Evolutionary conservation across 2,797 vertebrate genomes (phyloP).

Genomic region (Chanos chanos): DNA sequence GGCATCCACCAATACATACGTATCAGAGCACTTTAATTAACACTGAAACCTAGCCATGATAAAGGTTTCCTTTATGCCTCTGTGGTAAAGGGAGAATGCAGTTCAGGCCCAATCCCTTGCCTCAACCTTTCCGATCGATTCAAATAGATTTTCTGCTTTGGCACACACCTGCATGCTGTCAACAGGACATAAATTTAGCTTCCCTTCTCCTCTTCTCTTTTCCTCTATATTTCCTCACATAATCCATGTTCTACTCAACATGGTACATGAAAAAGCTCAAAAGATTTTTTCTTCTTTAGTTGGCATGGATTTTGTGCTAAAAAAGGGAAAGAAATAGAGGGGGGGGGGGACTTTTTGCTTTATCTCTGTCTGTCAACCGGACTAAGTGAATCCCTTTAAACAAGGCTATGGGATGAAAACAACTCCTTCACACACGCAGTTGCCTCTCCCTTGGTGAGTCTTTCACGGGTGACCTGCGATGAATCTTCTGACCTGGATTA

Average conservation of each 20-base stretch:
- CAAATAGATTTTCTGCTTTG: slow-evolving; percentile 72
- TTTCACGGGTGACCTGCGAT: too few relatives aligned
- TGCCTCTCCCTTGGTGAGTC: too few relatives aligned
- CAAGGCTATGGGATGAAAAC: slow-evolving; percentile 34
- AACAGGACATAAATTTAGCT: slow-evolving; percentile 62
- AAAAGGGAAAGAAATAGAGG: slow-evolving; percentile 36
- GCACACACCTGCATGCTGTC: slow-evolving; percentile 70
- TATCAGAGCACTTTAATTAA: slow-evolving; percentile 75
- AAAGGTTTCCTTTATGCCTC: slow-evolving; percentile 60
- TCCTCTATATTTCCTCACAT: slow-evolving; percentile 27
- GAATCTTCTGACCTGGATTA: slow-evolving; percentile 70
- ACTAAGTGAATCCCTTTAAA: too few relatives aligned
- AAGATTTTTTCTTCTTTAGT: slow-evolving; percentile 46
- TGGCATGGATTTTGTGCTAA: slow-evolving; percentile 51
- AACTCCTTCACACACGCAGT: not conserved
- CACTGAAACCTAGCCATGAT: slow-evolving; percentile 67
- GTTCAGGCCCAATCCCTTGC: slow-evolving; percentile 58
- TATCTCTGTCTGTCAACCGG: slow-evolving; percentile 44
- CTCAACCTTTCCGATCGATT: slow-evolving; percentile 61
- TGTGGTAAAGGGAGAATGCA: slow-evolving; percentile 42
- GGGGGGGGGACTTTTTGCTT: slow-evolving; percentile 52
- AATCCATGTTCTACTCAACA: slow-evolving; percentile 54
- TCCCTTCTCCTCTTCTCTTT: slow-evolving; percentile 30
- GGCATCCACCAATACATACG: slow-evolving; percentile 60
- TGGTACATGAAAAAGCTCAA: slow-evolving; percentile 46